These are phyloP conservation scores for Oscheius sp. DNA, from an alignment of 2,888 invertebrate genomes.

Conservation along the genomic window DNA sequence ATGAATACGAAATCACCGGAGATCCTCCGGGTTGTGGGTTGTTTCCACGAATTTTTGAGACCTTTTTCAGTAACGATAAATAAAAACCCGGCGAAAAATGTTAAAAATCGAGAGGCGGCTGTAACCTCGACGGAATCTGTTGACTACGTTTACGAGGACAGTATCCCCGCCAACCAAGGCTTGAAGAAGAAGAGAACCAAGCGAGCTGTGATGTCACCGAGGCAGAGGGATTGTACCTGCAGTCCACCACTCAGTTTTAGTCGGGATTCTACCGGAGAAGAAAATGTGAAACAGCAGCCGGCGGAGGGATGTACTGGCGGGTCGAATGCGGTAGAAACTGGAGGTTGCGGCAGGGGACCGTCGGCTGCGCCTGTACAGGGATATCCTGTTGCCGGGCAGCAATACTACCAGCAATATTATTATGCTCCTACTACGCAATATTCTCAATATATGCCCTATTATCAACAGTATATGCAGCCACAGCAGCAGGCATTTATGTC, in stretches of 20 bases:
- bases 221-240: conserved; percentile 24
- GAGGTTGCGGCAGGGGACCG: not conserved
- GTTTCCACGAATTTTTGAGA: not conserved
- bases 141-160: conserved; percentile 34
- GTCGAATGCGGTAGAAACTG: not conserved
- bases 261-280: not conserved
- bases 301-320: conserved; percentile 21
- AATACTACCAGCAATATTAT: conserved; percentile 12
- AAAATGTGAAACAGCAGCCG: not conserved
- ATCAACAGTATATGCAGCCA: not conserved
- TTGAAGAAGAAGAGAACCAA: conserved; percentile 1
- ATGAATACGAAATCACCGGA: conserved; percentile 39
- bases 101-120: not conserved
- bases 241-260: not conserved
- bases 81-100: conserved; percentile 26
- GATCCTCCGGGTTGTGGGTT: conserved; percentile 40
- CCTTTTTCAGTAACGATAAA: conserved; percentile 33
- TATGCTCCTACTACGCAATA: no score
- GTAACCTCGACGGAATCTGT: not conserved
- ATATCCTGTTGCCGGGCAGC: not conserved
- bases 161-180: not conserved
- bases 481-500: not conserved
- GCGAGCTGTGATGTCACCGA: conserved; percentile 12
- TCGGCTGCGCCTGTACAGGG: not conserved
- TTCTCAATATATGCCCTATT: not conserved